Evolutionary conservation across 2,888 invertebrate genomes (phyloP), one percentile per base, ranked within the genome.

Genomic region (Cataglyphis altisquamis): DNA sequence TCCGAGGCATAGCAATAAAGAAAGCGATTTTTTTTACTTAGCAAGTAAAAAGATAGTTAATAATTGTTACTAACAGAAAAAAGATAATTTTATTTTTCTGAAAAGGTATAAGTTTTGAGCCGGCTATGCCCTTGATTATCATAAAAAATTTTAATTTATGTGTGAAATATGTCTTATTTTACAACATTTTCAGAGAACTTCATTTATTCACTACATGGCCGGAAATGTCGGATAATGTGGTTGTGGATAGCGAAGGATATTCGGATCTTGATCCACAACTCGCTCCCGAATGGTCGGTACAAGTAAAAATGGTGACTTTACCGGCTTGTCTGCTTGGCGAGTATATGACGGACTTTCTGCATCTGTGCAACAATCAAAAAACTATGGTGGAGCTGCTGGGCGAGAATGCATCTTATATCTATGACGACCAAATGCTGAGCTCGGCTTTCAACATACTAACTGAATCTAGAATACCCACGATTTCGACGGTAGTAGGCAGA

Each of bases 151-250:
- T n/a, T 48, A 36, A 55, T 55, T n/a, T n/a, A 12, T 32, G 0
- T 8, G 36, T 15, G 5, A 57, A 55, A 36, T 52, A 18, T n/a
- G 0, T 48, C n/a, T 57, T 18, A 75, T 36, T 66, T 75, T 36
- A 18, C 10, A 41, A 66, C 70, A 36, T 36, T 89, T 89, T 25
- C 88, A 97, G 97, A 75, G 97, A 97, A 94, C 96, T 98, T 39
- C 95, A 97, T 86, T 94, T 98, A 21, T 97, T 97, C 93, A 97
- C 98, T 63, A 97, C 97, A 36, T 99, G 99, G 99, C 97, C 97
- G 0, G 96, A 97, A 93, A 96, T 99, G 87, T 96, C 97, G 2
- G 99, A 98, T 94, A 97, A 97, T 94, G 96, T 98, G 83, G 97
- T 98, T 39, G 97, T 98, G 1, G 99, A 99, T 93, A 98, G 97